Base-by-base conservation (phyloP, 2,888 invertebrate species). In the Agapostemon virescens region DNA sequence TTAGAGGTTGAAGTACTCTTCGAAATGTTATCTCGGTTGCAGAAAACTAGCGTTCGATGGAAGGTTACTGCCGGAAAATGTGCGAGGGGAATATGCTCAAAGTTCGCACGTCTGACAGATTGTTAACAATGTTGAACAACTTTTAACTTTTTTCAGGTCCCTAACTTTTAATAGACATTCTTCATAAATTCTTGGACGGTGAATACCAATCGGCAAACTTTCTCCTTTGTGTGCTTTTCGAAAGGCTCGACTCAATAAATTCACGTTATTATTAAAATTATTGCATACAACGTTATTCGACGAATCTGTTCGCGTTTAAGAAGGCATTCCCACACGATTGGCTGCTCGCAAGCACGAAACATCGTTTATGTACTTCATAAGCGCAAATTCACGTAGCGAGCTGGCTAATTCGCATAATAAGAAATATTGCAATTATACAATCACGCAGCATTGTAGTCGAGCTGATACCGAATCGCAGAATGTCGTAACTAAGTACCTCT, bases 321-420 rank as follows among this genome's bases (percentile, higher is more conserved):
- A 4, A 26, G 23, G 15, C 26, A 26, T 26, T 26, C 26, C 5
- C 15, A 2, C 20, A 30, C 20, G 30, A 67, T 42, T 42, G 0
- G 30, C 52, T 20, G 15, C 42, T 66, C 61, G 69, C 61, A 40
- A 38, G 23, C 42, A 38, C 49, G 23, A n/a, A 55, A 63, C n/a
- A 42, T 45, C 36, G 40, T 49, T 71, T 40, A 26, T 45, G 26
- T 63, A 42, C 64, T 64, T 33, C 40, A 7, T 49, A 30, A 52
- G n/a, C 42, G 26, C n/a, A 45, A 26, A 23, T 26, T 38, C 42
- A 36, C 17, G 55, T 33, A 23, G 49, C 33, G 33, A 6, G 30
- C n/a, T 9, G 6, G n/a, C 30, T 26, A 26, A 42, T 79, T 79
- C 69, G 77, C 77, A 77, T 69, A 42, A 70, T 45, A 69, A 77